Percentiles rank a stretch among this genome's conserved stretches.
These are phyloP conservation scores for Hirudo medicinalis DNA, from an alignment of 1,140 invertebrate genomes.

Conservation along the genomic window DNA sequence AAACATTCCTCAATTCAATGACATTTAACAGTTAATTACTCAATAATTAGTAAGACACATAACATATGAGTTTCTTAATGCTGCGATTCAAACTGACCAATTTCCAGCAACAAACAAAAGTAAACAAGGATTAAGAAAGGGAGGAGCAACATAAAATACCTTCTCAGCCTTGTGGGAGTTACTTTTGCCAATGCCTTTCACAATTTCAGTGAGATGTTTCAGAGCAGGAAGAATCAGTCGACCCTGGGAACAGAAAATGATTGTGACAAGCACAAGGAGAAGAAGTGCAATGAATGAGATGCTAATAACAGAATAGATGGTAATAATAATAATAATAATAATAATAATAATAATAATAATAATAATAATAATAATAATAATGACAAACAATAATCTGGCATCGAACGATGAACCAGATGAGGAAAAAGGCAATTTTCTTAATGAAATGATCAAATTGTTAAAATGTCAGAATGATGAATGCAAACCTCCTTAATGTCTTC, in stretches of 20 bases:
- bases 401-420: too few species aligned
- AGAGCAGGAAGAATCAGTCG: conserved; percentile 42
- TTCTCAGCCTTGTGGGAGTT: conserved; percentile 43
- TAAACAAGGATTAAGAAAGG: conserved; percentile 20
- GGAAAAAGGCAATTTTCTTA: too few species aligned
- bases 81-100: not conserved
- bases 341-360: too few species aligned
- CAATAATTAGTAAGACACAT: too few species aligned
- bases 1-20: too few species aligned
- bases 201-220: conserved; percentile 43
- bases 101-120: not conserved
- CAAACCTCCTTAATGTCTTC: conserved; percentile 44
- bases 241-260: conserved; percentile 29
- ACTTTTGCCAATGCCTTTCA: conserved; percentile 42
- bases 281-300: not conserved
- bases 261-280: conserved; percentile 7
- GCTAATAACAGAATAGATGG: not conserved
- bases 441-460: too few species aligned
- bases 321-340: not conserved
- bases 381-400: too few species aligned
- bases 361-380: too few species aligned
- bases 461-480: not conserved
- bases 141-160: conserved; percentile 28
- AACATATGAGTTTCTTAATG: too few species aligned
- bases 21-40: too few species aligned